These are phyloP conservation scores for Amblyopsis rosae DNA, from an alignment of 2,113 vertebrate species.

Conservation along the genomic window DNA sequence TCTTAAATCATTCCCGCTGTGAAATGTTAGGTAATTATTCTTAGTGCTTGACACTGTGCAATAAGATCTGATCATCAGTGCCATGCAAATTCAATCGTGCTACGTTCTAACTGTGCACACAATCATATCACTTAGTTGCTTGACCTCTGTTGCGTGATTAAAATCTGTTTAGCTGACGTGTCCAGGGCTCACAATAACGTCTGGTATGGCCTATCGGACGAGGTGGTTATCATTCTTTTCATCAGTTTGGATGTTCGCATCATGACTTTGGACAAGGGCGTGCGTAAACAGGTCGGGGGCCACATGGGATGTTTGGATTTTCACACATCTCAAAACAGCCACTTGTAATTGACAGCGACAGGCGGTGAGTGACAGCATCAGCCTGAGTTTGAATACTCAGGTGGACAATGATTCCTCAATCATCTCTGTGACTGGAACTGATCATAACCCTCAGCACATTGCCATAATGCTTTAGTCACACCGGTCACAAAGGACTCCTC, in stretches of 20 bases:
- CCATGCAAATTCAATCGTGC: background rate
- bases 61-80: conserved; percentile 21
- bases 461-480: conserved; percentile 59
- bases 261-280: conserved; percentile 71
- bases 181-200: background rate
- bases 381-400: conserved; percentile 53
- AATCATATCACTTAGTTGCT: conserved; percentile 21
- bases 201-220: conserved; percentile 3
- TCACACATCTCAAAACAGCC: conserved; percentile 57
- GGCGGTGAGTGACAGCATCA: conserved; percentile 67
- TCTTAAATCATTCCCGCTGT: conserved; percentile 27
- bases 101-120: conserved; percentile 6
- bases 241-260: conserved; percentile 36
- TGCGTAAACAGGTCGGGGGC: conserved; percentile 14
- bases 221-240: conserved; percentile 15
- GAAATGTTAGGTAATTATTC: conserved; percentile 34
- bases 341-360: conserved; percentile 66
- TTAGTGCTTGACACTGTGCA: background rate
- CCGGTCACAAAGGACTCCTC: conserved; percentile 23
- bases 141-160: conserved; percentile 24
- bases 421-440: conserved; percentile 64
- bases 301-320: conserved; percentile 68
- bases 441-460: conserved; percentile 40
- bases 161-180: conserved; percentile 19
- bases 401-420: conserved; percentile 70